Base-by-base conservation (phyloP, 1,140 invertebrate genomes). In the Brachionus angularis region DNA sequence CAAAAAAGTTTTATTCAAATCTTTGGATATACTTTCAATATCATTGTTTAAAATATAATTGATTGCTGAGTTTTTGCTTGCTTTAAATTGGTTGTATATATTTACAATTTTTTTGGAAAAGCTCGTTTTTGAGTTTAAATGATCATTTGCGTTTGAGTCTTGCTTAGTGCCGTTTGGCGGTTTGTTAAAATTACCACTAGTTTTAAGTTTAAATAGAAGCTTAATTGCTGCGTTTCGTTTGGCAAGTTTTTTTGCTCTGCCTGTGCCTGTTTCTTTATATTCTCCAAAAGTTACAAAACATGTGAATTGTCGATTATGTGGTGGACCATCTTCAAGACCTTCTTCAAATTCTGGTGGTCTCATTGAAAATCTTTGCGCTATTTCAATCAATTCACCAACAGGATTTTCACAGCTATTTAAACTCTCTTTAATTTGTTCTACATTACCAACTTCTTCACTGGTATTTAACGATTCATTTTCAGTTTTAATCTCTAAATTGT, bases 341-440 rank as follows among this genome's bases (percentile, higher is more conserved):
- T 47, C 46, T 14, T 67, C 62, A 14, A 67, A 67, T 31, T 67
- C 62, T 5, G 62, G 62, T 31, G 62, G 62, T 21, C 62, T 29
- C 42, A 67, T 67, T 8, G 62, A 5, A 25, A 47, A 67, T 34
- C 18, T 46, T 18, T 47, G 33, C 1, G 42, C 62, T 18, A 67
- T 50, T 49, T 67, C 62, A 47, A 67, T 67, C 1, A 67, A 46
- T 50, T 67, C 62, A 50, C 62, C 62, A n/a, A 67, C 62, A 5
- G 62, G 62, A 67, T 67, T 67, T 50, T 67, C 42, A 33, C 47
- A 47, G 21, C 36, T 50, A 2, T 18, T 33, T 3, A 50, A 39
- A 50, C 62, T 67, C 25, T 58, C 53, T 58, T 58, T 58, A 12
- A 58, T 39, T 4, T 58, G 3, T 58, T 36, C 53, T 39, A 21